Base-by-base conservation (phyloP, 2,113 vertebrate species). In the Mesocricetus auratus region DNA sequence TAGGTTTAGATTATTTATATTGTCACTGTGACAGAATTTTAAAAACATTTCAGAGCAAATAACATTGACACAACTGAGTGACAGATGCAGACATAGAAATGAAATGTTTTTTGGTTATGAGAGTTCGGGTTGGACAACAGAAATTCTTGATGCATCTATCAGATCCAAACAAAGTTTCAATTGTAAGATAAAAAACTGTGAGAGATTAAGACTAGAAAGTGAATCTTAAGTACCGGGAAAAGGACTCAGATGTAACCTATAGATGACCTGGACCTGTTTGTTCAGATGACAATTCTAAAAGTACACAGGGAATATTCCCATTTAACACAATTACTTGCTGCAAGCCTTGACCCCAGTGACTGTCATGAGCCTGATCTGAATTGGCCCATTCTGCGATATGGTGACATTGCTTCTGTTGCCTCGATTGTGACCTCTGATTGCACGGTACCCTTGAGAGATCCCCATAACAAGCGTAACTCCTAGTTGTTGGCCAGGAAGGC, bases 401-500 rank as follows among this genome's bases (percentile, higher is more conserved):
- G 98, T 98, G 98, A 99, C 98, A 98, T 98, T 98, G 98, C 98
- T 98, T 98, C 99, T 98, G 98, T 98, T 98, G 98, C 98, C 98
- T 99, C 98, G 98, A 99, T 98, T 98, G 98, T 99, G 99, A 99
- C 98, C 98, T 98, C 98, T 98, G 99, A 99, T 99, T 98, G 97
- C 98, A 97, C 98, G 98, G 99, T 99, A 99, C 98, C 98, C 99
- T 99, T 99, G 99, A 99, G 99, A 99, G 98, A 98, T 98, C 97
- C 89, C 87, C 98, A 98, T 99, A 99, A 99, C 98, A 99, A 99
- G 99, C 99, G 97, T 99, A 99, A 99, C 99, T 99, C 99, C 99
- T 99, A 98, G 98, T 98, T 98, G 98, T 99, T 99, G 98, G 98
- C 98, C 98, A 99, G 98, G 97, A 97, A 71, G 94, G 94, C 97